Evolutionary conservation across 1,140 invertebrate species (phyloP), one percentile per base, ranked within the genome.

Genomic region (Ips nitidus): DNA sequence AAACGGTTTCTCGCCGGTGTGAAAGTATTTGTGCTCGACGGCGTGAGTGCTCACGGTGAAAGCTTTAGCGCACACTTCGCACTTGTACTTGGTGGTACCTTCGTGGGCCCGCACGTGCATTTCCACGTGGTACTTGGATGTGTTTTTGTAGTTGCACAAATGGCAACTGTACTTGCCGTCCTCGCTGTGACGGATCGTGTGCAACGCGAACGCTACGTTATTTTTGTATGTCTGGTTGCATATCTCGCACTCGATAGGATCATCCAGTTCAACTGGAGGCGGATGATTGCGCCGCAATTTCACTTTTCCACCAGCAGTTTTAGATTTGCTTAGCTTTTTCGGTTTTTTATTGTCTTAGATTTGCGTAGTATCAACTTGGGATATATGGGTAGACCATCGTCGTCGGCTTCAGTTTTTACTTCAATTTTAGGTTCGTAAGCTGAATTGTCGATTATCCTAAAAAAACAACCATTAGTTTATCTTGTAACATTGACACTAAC

Each of bases 1-100:
- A 73, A 84, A 90, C 0, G 87, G 87, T 66, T 86, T 86, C 64
- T 86, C 82, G 0, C 86, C 85, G 0, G 83, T 86, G 66, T 90
- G 88, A 22, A 75, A 79, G 55, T 79, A 76, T 57, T 80, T 79
- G 60, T 80, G 79, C 56, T 80, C 78, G 4, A 75, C 52, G 1
- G 81, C 83, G 76, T 83, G 83, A 0, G 83, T 84, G 57, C 78
- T 81, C 2, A 82, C 80, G 52, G 82, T 79, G 68, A 85, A 85
- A 22, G 81, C 80, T 70, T 84, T 84, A 6, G 80, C 78, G 58
- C 84, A 85, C 6, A 80, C 77, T 36, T 83, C 79, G 64, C 84
- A 85, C 71, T 80, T 84, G 65, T 82, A 85, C 77, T 83, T 78
- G 6, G 80, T 83, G 22, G 71, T 78, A 74, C 82, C 80, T 78